Base-by-base conservation (phyloP, 2,888 invertebrate species). In the Tetrapedia diversipes region DNA sequence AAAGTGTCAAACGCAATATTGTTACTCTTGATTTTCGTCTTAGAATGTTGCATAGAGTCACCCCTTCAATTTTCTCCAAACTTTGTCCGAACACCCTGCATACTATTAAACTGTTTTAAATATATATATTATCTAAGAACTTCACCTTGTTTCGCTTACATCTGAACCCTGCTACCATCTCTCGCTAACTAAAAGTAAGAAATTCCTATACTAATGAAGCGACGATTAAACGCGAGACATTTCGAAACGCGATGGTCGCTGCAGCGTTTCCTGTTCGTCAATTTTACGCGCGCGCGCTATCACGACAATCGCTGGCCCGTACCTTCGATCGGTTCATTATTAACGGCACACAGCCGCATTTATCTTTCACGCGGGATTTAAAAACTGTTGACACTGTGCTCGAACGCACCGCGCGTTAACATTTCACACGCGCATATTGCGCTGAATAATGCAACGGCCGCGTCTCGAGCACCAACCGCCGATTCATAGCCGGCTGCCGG, bases 381-480 rank as follows among this genome's bases (percentile, higher is more conserved):
- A 68, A 77, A 77, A 56, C 63, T 68, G 68, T 64, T 45, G 59
- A 64, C 63, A 54, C 24, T 37, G 59, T 49, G 34, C 51, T 24
- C 47, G 41, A 60, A 27, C 49, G 72, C 27, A 37, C 19, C 29
- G 45, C 45, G 22, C 74, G 61, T 75, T 63, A 60, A 77, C 51
- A 41, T 75, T 77, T 75, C 69, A 49, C 63, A 54, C 45, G 67
- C 45, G 66, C 54, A 56, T 61, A 66, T 74, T 64, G 63, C 67
- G 10, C 57, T 77, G 75, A 75, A 77, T 77, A 75, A 77, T 75
- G 65, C 49, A 77, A 49, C 54, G 60, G 7, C 45, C 39, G 34
- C 41, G 39, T 22, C 61, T 60, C 39, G 56, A 57, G 41, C 49
- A 19, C 6, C 29, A 51, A 51, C 51, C 41, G 19, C 39, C 45